These are phyloP conservation scores for Teinopalpus imperialis DNA, from an alignment of 2,888 invertebrate genomes.

Conservation along the genomic window DNA sequence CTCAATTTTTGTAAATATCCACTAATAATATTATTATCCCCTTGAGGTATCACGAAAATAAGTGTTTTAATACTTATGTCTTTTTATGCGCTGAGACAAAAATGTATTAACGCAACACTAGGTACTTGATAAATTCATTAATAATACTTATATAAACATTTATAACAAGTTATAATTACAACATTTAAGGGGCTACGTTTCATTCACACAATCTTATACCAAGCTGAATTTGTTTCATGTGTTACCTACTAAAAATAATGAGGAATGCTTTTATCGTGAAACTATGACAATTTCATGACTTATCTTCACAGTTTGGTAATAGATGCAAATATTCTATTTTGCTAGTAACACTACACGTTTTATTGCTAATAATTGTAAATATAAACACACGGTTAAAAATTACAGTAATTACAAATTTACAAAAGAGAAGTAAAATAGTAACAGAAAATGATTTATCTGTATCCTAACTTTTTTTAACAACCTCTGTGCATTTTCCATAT, in stretches of 20 bases:
- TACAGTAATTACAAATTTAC: too few relatives aligned
- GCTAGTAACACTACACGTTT: conserved; percentile 5
- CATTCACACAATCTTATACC: conserved; percentile 5
- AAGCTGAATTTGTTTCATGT: not conserved
- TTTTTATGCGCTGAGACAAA: conserved; percentile 1
- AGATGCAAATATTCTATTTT: not conserved
- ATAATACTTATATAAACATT: conserved; percentile 16
- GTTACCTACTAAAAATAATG: conserved; percentile 1
- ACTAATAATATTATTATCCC: conserved; percentile 1
- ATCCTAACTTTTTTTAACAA: too few relatives aligned
- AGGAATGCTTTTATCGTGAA: conserved; percentile 8
- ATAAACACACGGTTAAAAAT: not conserved
- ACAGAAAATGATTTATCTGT: too few relatives aligned
- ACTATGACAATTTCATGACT: conserved; percentile 11
- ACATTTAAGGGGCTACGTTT: conserved; percentile 12
- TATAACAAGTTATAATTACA: conserved; percentile 20
- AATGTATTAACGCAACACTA: not conserved
- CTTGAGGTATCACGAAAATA: conserved; percentile 1
- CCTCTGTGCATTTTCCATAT: too few relatives aligned
- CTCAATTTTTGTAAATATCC: conserved; percentile 1
- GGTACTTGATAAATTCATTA: not conserved
- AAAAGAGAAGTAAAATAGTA: too few relatives aligned
- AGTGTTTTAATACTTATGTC: conserved; percentile 2
- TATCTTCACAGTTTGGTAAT: conserved; percentile 12
- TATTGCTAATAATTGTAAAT: not conserved